These are phyloP conservation scores for Halichoerus grypus DNA, from an alignment of 2,113 vertebrate genomes.

Conservation along the genomic window DNA sequence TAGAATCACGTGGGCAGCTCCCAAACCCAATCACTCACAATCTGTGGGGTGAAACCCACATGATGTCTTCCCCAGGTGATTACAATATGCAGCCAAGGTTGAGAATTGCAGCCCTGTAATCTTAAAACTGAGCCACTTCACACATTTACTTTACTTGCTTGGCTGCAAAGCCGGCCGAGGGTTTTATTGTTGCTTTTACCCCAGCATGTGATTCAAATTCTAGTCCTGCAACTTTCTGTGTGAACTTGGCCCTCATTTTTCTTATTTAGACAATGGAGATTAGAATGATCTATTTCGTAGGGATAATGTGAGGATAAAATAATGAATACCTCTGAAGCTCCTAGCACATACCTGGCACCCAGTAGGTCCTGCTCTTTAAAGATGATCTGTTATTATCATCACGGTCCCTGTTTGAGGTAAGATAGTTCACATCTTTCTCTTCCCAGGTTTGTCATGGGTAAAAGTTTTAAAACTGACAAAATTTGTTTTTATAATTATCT, in stretches of 20 bases:
- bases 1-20: background rate
- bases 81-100: background rate
- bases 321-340: background rate
- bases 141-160: background rate
- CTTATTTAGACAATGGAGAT: background rate
- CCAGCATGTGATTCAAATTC: slow-evolving; percentile 6
- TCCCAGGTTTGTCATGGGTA: background rate
- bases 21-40: background rate
- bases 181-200: background rate
- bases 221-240: background rate
- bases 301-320: background rate
- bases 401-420: background rate
- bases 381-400: background rate
- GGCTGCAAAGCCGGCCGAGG: background rate
- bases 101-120: background rate
- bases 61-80: background rate
- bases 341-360: background rate
- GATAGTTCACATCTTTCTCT: background rate
- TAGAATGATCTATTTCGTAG: background rate
- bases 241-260: slow-evolving; percentile 36
- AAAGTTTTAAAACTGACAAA: background rate
- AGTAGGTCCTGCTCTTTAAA: background rate
- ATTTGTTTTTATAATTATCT: background rate
- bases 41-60: background rate
- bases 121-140: background rate